These are phyloP conservation scores for Oryzias javanicus DNA, from an alignment of 2,113 vertebrate genomes.

Conservation along the genomic window DNA sequence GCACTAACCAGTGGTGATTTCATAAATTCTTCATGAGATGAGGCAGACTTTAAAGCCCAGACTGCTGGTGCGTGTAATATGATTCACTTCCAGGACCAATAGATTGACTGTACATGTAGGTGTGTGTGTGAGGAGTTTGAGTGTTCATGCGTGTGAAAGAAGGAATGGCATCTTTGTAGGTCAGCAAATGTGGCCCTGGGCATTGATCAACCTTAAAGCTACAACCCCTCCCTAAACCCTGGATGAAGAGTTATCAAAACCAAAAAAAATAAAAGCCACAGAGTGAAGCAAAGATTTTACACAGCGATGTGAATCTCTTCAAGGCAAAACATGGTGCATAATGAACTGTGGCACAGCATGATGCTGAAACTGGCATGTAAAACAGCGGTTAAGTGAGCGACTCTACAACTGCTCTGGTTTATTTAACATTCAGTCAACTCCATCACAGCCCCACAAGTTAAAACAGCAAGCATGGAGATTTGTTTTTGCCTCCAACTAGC, in stretches of 20 bases:
- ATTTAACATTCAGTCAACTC: slow-evolving; percentile 51
- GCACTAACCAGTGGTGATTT: slow-evolving; percentile 24
- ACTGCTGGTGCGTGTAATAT: slow-evolving; percentile 35
- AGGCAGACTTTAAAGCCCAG: slow-evolving; percentile 26
- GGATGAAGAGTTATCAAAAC: not conserved
- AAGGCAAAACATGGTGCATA: slow-evolving; percentile 5
- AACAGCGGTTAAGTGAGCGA: not conserved
- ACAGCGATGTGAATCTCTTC: slow-evolving; percentile 1
- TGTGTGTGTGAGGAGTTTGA: not conserved
- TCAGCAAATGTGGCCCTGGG: slow-evolving; percentile 16
- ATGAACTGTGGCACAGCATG: slow-evolving; percentile 2
- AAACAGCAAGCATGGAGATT: slow-evolving; percentile 28
- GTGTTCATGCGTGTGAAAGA: slow-evolving; percentile 12
- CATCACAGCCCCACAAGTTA: slow-evolving; percentile 45
- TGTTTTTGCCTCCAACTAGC: slow-evolving; percentile 30
- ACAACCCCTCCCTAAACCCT: slow-evolving; percentile 13
- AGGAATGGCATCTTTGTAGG: slow-evolving; percentile 3
- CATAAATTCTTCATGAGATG: slow-evolving; percentile 40
- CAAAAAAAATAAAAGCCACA: too few relatives aligned
- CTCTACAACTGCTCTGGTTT: slow-evolving; percentile 34
- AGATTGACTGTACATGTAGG: not conserved
- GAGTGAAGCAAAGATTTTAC: slow-evolving; percentile 5
- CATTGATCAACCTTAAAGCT: slow-evolving; percentile 5
- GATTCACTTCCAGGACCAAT: slow-evolving; percentile 24
- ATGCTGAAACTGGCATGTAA: slow-evolving; percentile 9